A percentile compares a stretch with the other conserved stretches of the same genome.
phyloP scores from a whole-genome alignment of 2,797 vertebrate genomes.

The Enteromius mattozi region DNA sequence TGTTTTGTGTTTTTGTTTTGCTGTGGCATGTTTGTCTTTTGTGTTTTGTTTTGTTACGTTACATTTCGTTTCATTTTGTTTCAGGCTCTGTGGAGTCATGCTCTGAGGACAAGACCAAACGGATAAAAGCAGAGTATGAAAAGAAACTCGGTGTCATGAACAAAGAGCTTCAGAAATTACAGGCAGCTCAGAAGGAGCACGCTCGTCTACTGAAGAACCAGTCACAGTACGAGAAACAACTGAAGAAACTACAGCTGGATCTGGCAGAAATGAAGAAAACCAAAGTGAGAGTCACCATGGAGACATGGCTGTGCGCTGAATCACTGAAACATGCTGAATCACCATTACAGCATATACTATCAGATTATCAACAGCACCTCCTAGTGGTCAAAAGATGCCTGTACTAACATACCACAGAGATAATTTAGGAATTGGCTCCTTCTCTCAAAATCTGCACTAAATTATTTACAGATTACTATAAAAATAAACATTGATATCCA shows the following conservation, averaged over 20 bases:
- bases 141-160: constrained; percentile 95
- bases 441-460: background rate
- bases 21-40: background rate
- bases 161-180: constrained; percentile 93
- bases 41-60: background rate
- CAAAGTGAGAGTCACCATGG: constrained; percentile 79
- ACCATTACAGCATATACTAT: background rate
- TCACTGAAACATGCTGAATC: background rate
- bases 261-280: constrained; percentile 98
- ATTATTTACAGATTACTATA: background rate
- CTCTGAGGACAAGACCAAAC: constrained; percentile 93
- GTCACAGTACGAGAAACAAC: constrained; percentile 95
- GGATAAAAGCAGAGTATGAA: constrained; percentile 93
- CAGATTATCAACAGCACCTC: background rate
- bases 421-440: background rate
- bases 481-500: background rate
- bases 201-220: constrained; percentile 96
- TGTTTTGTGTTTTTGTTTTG: background rate
- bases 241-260: constrained; percentile 93
- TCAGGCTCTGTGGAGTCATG: constrained; percentile 90
- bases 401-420: no score
- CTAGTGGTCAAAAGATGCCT: background rate
- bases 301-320: background rate
- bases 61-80: constrained; percentile 6
- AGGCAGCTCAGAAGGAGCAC: constrained; percentile 94